phyloP scores from a whole-genome alignment of 2,888 invertebrate species.

The Leucania comma region DNA sequence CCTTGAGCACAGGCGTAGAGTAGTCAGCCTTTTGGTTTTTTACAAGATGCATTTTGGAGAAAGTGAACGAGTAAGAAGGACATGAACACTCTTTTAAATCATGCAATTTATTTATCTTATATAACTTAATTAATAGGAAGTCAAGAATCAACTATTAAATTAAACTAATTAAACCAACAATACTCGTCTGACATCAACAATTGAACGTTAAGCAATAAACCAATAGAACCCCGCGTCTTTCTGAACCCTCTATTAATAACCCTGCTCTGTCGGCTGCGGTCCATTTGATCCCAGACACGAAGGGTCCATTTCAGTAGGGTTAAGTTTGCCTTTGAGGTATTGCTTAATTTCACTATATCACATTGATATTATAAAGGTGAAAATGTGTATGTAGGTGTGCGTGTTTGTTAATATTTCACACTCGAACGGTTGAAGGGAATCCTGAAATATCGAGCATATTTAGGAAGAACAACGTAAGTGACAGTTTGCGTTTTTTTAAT shows the following conservation, averaged over 20 bases:
- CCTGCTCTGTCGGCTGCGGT: conserved; percentile 21
- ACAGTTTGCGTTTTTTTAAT: no score
- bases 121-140: no score
- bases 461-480: no score
- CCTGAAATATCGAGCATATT: no score
- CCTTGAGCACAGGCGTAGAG: no score
- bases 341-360: conserved; percentile 22
- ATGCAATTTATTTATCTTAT: no score
- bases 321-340: conserved; percentile 24
- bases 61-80: no score
- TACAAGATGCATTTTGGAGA: no score
- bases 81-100: no score
- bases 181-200: background rate
- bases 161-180: background rate
- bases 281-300: conserved; percentile 45
- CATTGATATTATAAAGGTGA: background rate
- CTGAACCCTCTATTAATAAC: conserved; percentile 41
- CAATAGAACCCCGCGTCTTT: conserved; percentile 27
- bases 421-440: no score
- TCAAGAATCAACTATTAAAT: no score
- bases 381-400: background rate
- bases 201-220: conserved; percentile 18
- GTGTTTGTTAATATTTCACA: background rate
- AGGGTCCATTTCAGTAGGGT: conserved; percentile 39
- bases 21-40: no score